Conservation (phyloP, 2,113 vertebrate species). For the Phaetusa simplex region DNA sequence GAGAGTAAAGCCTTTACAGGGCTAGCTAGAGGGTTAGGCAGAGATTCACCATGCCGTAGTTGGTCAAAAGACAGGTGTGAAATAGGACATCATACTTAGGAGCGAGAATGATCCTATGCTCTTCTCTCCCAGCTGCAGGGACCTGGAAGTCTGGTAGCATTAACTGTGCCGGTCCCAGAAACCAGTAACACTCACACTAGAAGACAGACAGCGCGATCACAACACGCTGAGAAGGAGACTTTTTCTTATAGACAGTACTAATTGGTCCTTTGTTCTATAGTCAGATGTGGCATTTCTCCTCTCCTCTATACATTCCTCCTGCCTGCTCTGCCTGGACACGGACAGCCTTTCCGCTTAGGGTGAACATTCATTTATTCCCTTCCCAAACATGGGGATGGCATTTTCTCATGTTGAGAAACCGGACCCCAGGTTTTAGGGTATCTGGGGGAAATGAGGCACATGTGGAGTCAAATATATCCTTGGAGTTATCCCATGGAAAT, state of each 20-base stretch:
- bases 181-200: background rate
- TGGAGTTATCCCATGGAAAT: background rate
- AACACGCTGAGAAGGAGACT: background rate
- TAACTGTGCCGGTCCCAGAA: background rate
- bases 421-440: background rate
- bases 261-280: background rate
- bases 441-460: background rate
- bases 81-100: background rate
- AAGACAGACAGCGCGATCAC: background rate
- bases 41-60: background rate
- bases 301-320: background rate
- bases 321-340: background rate
- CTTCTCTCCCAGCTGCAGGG: background rate
- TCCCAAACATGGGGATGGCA: background rate
- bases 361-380: background rate
- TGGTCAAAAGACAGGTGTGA: background rate
- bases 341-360: conserved; percentile 13
- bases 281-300: conserved; percentile 23
- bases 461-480: background rate
- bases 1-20: background rate
- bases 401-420: background rate
- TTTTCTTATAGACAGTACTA: background rate
- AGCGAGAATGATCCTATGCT: background rate
- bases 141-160: background rate
- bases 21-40: background rate